Conservation (phyloP, 2,113 vertebrate species). For the Protomyctophum bolini region DNA sequence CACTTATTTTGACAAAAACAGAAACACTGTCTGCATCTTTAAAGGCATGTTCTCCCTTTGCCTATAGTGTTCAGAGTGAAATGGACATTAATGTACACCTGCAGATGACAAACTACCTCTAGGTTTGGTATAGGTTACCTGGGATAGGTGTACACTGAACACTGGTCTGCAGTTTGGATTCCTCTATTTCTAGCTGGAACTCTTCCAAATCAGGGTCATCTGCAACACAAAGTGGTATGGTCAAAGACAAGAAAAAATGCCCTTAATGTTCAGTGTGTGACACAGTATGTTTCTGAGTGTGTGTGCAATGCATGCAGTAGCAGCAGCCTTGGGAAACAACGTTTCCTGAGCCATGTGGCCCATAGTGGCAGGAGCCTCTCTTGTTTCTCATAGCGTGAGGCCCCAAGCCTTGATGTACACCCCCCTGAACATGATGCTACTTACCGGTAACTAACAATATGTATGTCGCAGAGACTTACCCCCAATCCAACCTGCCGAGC, state of each 20-base stretch:
- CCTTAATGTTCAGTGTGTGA: neutral
- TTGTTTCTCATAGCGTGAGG: no score
- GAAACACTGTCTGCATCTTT: no score
- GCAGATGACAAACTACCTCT: neutral
- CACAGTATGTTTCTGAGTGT: neutral
- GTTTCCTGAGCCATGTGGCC: no score
- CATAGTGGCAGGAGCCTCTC: no score
- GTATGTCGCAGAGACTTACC: no score
- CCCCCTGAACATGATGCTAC: no score
- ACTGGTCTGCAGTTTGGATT: constrained; percentile 85
- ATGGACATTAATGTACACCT: neutral
- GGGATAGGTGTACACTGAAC: constrained; percentile 91
- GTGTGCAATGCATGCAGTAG: neutral
- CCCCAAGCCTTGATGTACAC: no score
- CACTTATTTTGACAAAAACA: no score
- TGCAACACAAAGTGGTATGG: constrained; percentile 60
- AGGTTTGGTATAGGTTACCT: constrained; percentile 70
- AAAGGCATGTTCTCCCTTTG: neutral
- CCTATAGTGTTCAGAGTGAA: neutral
- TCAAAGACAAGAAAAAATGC: neutral
- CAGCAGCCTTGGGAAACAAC: no score
- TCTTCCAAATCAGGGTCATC: constrained; percentile 91
- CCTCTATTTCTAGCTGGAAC: constrained; percentile 87
- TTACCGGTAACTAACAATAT: no score
- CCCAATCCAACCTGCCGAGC: no score